Evolutionary conservation across 2,888 invertebrate species (phyloP).

Genomic region (Temnothorax ravouxi): DNA sequence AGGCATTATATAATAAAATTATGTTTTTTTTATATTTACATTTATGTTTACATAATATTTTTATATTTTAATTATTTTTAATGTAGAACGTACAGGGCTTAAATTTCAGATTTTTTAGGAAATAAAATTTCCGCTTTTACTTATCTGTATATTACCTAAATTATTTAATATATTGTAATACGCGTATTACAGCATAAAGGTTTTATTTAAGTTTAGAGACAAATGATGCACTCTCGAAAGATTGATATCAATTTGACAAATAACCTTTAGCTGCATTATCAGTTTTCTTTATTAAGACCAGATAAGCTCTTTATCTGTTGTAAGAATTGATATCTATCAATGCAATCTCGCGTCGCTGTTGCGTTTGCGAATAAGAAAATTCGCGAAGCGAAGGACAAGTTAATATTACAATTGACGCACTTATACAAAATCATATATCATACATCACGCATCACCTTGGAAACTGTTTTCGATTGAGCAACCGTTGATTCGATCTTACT

Average conservation of each 20-base stretch:
- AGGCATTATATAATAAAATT: neutral
- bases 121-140: neutral
- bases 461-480: neutral
- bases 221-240: conserved; percentile 11
- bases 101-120: neutral
- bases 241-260: conserved; percentile 6
- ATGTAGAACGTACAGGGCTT: neutral
- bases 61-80: conserved; percentile 1
- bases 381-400: neutral
- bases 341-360: conserved; percentile 1
- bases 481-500: neutral
- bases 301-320: conserved; percentile 38
- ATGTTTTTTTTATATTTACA: neutral
- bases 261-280: conserved; percentile 19
- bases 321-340: conserved; percentile 31
- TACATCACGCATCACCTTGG: neutral
- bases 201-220: conserved; percentile 6
- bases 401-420: neutral
- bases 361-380: neutral
- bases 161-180: neutral
- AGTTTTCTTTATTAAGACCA: conserved; percentile 17
- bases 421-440: neutral
- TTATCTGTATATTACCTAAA: neutral
- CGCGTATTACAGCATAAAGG: neutral
- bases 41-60: neutral